Conservation (phyloP, 2,113 vertebrate species). For the Hippocampus zosterae region DNA sequence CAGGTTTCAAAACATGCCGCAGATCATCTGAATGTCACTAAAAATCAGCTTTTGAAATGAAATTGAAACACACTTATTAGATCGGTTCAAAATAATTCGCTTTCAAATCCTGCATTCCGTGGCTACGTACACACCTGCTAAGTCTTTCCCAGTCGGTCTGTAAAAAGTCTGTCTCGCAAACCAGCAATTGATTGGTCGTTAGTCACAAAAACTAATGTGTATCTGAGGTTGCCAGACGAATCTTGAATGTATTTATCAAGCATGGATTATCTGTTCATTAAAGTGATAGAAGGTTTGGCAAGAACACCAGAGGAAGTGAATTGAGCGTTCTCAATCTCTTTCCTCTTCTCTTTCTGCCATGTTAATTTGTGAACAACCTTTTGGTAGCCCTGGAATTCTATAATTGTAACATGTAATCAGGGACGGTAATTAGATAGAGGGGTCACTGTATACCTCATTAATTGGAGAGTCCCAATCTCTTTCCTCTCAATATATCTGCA, state of each 20-base stretch:
- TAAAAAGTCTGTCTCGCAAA: conserved; percentile 29
- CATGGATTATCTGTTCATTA: conserved; percentile 64
- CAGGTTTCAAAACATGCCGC: background rate
- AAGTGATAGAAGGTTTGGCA: conserved; percentile 33
- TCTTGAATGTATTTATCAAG: conserved; percentile 53
- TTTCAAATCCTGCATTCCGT: background rate
- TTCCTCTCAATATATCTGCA: conserved; percentile 4
- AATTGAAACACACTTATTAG: background rate
- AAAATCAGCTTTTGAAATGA: background rate
- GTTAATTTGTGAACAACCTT: conserved; percentile 22
- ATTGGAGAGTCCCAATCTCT: conserved; percentile 41
- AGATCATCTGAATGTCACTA: background rate
- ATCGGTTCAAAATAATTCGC: background rate
- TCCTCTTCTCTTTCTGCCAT: background rate
- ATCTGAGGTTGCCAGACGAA: conserved; percentile 32
- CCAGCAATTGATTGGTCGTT: conserved; percentile 38
- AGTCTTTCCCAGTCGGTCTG: background rate
- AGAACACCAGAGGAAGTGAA: conserved; percentile 18
- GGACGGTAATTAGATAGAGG: conserved; percentile 48
- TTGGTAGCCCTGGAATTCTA: conserved; percentile 17
- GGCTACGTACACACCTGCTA: background rate
- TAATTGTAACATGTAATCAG: conserved; percentile 46
- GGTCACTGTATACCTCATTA: conserved; percentile 51
- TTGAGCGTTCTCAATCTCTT: background rate
- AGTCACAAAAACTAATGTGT: conserved; percentile 36